Base-by-base conservation (phyloP, 2,888 invertebrate species). In the Heliconius aoede region DNA sequence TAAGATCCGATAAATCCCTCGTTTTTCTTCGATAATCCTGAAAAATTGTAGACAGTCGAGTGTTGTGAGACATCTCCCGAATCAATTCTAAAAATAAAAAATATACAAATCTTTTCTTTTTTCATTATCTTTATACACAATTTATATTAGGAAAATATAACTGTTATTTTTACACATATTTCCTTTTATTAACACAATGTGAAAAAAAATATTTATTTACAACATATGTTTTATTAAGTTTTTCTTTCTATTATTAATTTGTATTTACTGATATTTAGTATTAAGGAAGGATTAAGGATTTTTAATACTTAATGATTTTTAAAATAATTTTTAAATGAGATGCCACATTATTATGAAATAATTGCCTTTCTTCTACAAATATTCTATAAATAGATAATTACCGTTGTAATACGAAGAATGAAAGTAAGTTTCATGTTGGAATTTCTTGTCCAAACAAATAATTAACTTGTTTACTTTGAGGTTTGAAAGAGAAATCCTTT, bases 381-480 rank as follows among this genome's bases (percentile, higher is more conserved):
- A 51, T n/a, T 36, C 32, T 51, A 51, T 46, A 46, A 46, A 68
- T 28, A 68, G 30, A 11, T 51, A 68, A 73, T 76, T 71, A 64
- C 64, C 36, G 72, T 76, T 74, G 74, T 60, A 60, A 72, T 61
- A 68, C 72, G 76, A 74, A 76, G 61, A 76, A 71, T n/a, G 30
- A 76, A 75, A 78, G 75, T 72, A 71, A 74, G 58, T 77, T 79
- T 77, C 76, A 74, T 64, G 69, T 62, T 74, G 74, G 74, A 69
- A 72, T 75, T 75, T 75, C 40, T 71, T 30, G 60, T 58, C 60
- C 60, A 75, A 74, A 65, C 61, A 79, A 74, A 77, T 77, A 81
- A 78, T 80, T 80, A 77, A 79, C 78, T 78, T 76, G 68, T 78
- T 77, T 79, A 76, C 79, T 80, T 77, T 78, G 82, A 81, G 80